Percentiles rank a stretch among this genome's conserved stretches.
These are phyloP conservation scores for Scaptodrosophila lebanonensis DNA, from an alignment of 1,140 invertebrate species.

Conservation along the genomic window DNA sequence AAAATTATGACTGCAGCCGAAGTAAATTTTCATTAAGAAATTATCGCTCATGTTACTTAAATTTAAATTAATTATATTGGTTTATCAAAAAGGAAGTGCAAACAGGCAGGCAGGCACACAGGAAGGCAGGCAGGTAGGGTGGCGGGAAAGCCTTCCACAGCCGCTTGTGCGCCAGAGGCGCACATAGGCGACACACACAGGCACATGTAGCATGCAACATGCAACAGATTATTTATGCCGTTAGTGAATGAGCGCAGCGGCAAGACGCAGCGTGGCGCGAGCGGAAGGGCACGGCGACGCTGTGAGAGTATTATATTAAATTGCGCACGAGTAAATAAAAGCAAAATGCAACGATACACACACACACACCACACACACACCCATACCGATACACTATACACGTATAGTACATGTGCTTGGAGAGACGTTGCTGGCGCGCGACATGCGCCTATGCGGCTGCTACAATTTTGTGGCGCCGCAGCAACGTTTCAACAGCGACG, in stretches of 20 bases:
- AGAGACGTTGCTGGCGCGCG: background rate
- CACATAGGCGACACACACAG: slow-evolving; percentile 5
- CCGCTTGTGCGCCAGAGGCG: background rate
- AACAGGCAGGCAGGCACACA: slow-evolving; percentile 17
- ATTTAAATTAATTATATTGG: slow-evolving; percentile 64
- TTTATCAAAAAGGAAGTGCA: slow-evolving; percentile 48
- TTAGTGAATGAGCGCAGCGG: slow-evolving; percentile 38
- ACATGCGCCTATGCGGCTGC: background rate
- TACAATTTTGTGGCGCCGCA: background rate
- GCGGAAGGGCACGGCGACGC: background rate
- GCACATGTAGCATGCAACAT: slow-evolving; percentile 15
- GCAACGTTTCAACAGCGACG: too few relatives aligned
- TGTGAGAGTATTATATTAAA: slow-evolving; percentile 55
- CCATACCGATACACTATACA: background rate
- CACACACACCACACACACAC: slow-evolving; percentile 7
- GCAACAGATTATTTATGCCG: slow-evolving; percentile 69
- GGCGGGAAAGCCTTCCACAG: too few relatives aligned
- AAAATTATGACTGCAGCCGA: too few relatives aligned
- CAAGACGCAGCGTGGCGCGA: slow-evolving; percentile 12
- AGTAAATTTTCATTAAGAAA: slow-evolving; percentile 50
- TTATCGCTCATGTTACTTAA: slow-evolving; percentile 49
- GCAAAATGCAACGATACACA: slow-evolving; percentile 12
- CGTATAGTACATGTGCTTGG: too few relatives aligned
- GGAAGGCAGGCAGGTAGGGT: too few relatives aligned
- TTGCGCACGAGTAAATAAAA: slow-evolving; percentile 57